Percentiles rank a stretch among this genome's conserved stretches.
phyloP scores from a whole-genome alignment of 2,888 invertebrate genomes.

The Diarsia mendica region DNA sequence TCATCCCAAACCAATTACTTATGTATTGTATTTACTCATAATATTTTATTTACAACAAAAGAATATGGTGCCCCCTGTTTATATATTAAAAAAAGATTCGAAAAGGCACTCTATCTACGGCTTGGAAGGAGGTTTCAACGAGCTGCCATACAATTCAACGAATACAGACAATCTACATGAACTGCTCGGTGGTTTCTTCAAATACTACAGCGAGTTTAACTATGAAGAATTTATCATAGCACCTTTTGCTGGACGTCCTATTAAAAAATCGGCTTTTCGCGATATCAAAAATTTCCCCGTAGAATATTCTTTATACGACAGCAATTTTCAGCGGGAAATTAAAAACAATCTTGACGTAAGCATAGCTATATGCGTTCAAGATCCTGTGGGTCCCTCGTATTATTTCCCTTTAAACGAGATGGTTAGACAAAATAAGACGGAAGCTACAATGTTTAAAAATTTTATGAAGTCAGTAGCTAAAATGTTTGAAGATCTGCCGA shows the following conservation, averaged over 20 bases:
- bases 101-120: not conserved
- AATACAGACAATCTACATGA: conserved; percentile 34
- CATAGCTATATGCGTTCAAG: conserved; percentile 21
- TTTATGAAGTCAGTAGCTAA: conserved; percentile 20
- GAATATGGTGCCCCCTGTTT: conserved; percentile 21
- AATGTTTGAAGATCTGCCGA: conserved; percentile 22
- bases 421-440: not conserved
- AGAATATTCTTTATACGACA: conserved; percentile 43
- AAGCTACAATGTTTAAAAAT: conserved; percentile 2
- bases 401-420: not conserved
- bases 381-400: not conserved
- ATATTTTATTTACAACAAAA: conserved; percentile 67
- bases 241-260: conserved; percentile 50
- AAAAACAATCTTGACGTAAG: not conserved
- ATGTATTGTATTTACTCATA: not conserved
- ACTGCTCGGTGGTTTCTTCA: conserved; percentile 61
- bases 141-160: conserved; percentile 18
- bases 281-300: conserved; percentile 34
- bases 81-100: conserved; percentile 12
- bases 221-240: conserved; percentile 58
- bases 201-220: conserved; percentile 60
- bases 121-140: conserved; percentile 22
- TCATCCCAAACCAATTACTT: conserved; percentile 1
- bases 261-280: conserved; percentile 22
- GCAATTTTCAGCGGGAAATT: not conserved